Base-by-base conservation (phyloP, 2,888 invertebrate species). In the Chloromyia formosa region DNA sequence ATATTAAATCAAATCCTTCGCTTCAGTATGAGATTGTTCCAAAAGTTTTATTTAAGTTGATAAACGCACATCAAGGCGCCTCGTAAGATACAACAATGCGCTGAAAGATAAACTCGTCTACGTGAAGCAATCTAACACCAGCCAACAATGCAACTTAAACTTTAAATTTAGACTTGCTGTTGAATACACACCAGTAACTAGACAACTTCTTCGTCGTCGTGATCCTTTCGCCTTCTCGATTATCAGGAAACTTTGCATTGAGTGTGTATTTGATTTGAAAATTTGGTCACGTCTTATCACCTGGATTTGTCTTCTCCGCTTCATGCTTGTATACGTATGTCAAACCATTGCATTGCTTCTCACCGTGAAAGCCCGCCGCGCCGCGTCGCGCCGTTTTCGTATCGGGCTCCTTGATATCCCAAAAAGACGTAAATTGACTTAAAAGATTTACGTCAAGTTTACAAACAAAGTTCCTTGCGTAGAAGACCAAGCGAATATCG, bases 271-370 rank as follows among this genome's bases (percentile, higher is more conserved):
- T 35, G 73, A 73, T 73, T 73, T 58, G 16, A 20, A 74, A 74
- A 64, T 74, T 74, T 56, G 54, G 74, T 74, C 74, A 74, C 74
- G 74, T 74, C 74, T 74, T 74, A 64, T 74, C 74, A 64, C 74
- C 74, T 64, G 74, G 74, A 74, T 74, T 74, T 74, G 74, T 74
- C 74, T 66, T 9, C 66, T 45, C 49, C 1, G 22, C 18, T 49
- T 22, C 35, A 40, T 35, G 18, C 40, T 62, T 16, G 40, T 23
- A 49, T 35, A 35, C 27, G 27, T 35, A 35, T 35, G 27, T 35
- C 27, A 35, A 35, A 35, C 27, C 27, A 4, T 35, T 35, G 27
- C 7, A 35, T 35, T 35, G 7, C 27, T 35, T 35, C 27, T 35
- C 7, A 35, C 27, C 27, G 27, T 62, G 40, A 27, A 62, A 20